Base-by-base conservation (phyloP, 2,888 invertebrate genomes). In the Stratiomys singularior region DNA sequence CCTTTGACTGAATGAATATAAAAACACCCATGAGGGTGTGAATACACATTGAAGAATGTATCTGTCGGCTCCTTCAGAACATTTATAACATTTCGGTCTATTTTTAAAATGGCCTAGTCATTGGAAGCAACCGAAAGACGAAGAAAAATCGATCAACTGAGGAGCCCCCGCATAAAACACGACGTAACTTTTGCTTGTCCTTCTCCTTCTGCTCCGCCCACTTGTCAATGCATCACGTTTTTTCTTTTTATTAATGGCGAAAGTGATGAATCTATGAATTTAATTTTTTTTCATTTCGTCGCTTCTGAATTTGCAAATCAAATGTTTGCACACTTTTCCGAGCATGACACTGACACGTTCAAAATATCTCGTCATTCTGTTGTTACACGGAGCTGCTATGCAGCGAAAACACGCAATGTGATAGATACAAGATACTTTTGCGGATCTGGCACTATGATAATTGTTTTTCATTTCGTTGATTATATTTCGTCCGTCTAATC, bases 381-480 rank as follows among this genome's bases (percentile, higher is more conserved):
- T 52, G 52, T 52, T 15, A 4, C 52, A 18, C 52, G 18, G 52
- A 18, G 37, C 37, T 3, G 9, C 37, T 37, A 37, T 37, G 37
- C 37, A 37, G 37, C 9, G 37, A 37, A 37, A 37, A 37, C 9
- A 37, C 37, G 37, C 37, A 37, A 37, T 9, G 37, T 37, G 37
- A 37, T 37, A 37, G 37, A 37, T 37, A 37, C 37, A 52, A 52
- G 52, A 52, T 52, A 52, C 37, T 37, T 37, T 37, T 37, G 37
- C 52, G 52, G 52, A 52, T 52, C n/a, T 52, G n/a, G 52, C 52
- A 52, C 52, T 52, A 52, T 52, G 52, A 52, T 52, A 52, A 52
- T 52, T 52, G 52, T 13, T 13, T 52, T 52, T 52, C 37, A 5
- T 37, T 9, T 37, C 37, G 3, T 37, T 37, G 5, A 37, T 37